Conservation (phyloP, 1,140 invertebrate genomes). For the Chlorops oryzae region DNA sequence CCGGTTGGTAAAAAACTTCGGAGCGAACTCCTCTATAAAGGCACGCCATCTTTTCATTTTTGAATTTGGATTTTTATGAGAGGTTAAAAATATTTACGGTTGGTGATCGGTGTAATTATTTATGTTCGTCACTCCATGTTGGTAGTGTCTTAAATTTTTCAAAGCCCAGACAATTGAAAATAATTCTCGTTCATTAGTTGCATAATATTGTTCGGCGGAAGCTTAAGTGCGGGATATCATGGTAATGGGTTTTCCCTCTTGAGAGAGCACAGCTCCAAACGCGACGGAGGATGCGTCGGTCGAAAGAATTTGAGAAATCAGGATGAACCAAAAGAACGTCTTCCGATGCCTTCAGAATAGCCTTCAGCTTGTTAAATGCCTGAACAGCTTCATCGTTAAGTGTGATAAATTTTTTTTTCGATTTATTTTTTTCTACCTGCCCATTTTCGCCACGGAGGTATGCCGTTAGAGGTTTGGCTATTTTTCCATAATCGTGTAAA, state of each 20-base stretch:
- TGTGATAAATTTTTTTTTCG: no score
- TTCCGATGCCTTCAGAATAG: no score
- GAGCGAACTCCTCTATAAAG: constrained; percentile 44
- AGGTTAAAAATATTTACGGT: constrained; percentile 47
- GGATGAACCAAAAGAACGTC: constrained; percentile 11
- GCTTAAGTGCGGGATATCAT: constrained; percentile 18
- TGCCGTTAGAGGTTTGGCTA: no score
- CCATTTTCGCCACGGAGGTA: no score
- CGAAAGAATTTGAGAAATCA: constrained; percentile 17
- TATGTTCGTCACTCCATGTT: constrained; percentile 48
- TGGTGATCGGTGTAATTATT: constrained; percentile 52
- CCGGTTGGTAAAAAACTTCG: constrained; percentile 46
- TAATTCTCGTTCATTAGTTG: constrained; percentile 33
- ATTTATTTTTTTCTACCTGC: no score
- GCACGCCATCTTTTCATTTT: constrained; percentile 51
- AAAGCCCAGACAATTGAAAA: constrained; percentile 13
- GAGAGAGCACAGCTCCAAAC: constrained; percentile 17
- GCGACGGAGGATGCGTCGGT: constrained; percentile 15
- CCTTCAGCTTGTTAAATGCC: no score
- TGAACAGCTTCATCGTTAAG: no score
- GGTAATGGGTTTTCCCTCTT: constrained; percentile 12
- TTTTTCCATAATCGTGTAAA: no score
- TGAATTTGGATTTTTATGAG: constrained; percentile 47
- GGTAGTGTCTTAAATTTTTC: constrained; percentile 14
- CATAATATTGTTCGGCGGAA: constrained; percentile 46